A percentile compares a stretch with the other conserved stretches of the same genome.
Conservation (phyloP, 2,888 invertebrate species). For the Julus scanicus region DNA sequence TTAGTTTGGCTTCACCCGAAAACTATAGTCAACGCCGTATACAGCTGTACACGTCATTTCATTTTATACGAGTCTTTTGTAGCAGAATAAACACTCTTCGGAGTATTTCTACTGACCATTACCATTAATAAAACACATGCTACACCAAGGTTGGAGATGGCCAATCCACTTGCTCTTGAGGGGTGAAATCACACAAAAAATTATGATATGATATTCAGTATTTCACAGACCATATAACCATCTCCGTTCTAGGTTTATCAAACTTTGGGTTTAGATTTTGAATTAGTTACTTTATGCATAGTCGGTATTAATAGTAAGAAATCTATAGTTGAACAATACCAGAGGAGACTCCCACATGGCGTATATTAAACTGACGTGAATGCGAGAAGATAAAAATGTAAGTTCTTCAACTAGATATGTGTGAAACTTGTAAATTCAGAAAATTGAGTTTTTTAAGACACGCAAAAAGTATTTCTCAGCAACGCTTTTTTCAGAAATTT, state of each 20-base stretch:
- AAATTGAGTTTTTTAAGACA: background rate
- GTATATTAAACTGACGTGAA: too few relatives aligned
- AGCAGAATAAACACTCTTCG: background rate
- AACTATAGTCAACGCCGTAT: background rate
- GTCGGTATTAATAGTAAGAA: too few relatives aligned
- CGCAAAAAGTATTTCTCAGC: constrained; percentile 16
- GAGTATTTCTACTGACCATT: background rate
- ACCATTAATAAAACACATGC: background rate
- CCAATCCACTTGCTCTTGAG: background rate
- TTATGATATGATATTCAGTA: too few relatives aligned
- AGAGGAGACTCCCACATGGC: too few relatives aligned
- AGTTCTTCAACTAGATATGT: too few relatives aligned
- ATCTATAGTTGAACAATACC: too few relatives aligned
- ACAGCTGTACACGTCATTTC: background rate
- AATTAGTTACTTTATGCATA: too few relatives aligned
- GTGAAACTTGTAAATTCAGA: background rate
- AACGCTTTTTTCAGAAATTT: background rate
- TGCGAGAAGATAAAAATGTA: too few relatives aligned
- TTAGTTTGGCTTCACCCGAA: background rate
- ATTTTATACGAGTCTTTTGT: constrained; percentile 21
- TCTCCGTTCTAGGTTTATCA: too few relatives aligned
- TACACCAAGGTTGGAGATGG: background rate
- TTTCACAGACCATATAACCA: too few relatives aligned
- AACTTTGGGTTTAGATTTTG: too few relatives aligned
- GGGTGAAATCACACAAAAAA: background rate